Base-by-base conservation (phyloP, 2,113 vertebrate species). In the Epinephelus lanceolatus region DNA sequence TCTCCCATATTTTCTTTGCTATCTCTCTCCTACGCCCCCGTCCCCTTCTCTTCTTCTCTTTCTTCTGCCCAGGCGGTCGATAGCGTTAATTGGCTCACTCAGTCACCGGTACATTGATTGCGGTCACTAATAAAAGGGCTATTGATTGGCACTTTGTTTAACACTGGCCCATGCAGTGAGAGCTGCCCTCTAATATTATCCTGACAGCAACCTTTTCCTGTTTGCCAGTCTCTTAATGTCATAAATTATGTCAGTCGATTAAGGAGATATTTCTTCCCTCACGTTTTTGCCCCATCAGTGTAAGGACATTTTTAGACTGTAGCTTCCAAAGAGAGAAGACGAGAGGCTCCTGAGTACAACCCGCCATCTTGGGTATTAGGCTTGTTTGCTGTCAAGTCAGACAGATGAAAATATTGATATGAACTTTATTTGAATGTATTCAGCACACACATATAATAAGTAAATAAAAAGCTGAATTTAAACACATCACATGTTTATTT, bases 91-190 rank as follows among this genome's bases (percentile, higher is more conserved):
- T 96, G 97, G 96, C 94, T 92, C 90, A 94, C 94, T 92, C 95
- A 94, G 96, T 96, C 96, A 96, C 95, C 85, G 90, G 84, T 91
- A 72, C 95, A 96, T 97, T 96, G 96, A 98, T 97, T 96, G 95
- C 80, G 79, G 93, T 95, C 94, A 89, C 96, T 96, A 96, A 96
- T 96, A 97, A 96, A 97, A 96, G 94, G 92, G 90, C 93, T 96
- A 96, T 96, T 95, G 97, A 97, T 96, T 94, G 94, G 94, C 94
- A 95, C 94, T 93, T 94, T 95, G 95, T 96, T 96, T 95, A 95
- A 95, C 92, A 89, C 91, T 89, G 92, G 93, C 94, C 95, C 59
- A 80, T 86, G 80, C 87, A 86, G 93, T 87, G 89, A 88, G 86
- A 85, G 86, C 90, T 94, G 97, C 95, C 95, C 93, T 93, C 91